Conservation (phyloP, 2,797 vertebrate species). For the Odontamblyopus rebecca region DNA sequence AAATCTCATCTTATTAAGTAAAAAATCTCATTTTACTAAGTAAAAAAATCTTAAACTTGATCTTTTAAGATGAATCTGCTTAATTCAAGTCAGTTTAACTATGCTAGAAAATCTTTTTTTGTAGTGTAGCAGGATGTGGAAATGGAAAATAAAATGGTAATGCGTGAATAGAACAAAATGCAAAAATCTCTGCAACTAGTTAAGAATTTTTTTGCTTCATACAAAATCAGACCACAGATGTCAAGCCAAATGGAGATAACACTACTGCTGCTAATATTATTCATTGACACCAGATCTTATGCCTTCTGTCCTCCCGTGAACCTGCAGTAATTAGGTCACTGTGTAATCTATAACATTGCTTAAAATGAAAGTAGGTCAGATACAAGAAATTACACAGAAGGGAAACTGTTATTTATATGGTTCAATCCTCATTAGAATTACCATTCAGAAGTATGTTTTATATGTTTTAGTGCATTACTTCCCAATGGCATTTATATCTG, state of each 20-base stretch:
- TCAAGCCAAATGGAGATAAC: background rate
- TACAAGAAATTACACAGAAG: background rate
- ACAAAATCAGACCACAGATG: background rate
- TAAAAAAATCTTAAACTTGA: too few species aligned
- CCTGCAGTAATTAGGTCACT: background rate
- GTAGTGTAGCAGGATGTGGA: background rate
- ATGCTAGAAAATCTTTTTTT: too few species aligned
- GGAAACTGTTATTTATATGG: background rate
- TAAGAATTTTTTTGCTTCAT: too few species aligned
- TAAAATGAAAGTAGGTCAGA: too few species aligned
- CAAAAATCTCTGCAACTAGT: too few species aligned
- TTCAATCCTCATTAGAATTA: background rate
- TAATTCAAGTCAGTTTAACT: too few species aligned
- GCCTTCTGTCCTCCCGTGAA: background rate
- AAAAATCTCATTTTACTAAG: too few species aligned
- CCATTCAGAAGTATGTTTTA: background rate
- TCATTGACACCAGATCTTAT: background rate
- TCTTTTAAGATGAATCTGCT: too few species aligned
- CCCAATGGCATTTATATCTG: background rate
- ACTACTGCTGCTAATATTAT: slow-evolving; percentile 1
- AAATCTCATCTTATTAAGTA: too few species aligned
- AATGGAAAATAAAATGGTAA: background rate
- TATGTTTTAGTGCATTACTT: background rate
- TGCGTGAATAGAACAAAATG: too few species aligned
- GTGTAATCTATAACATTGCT: too few species aligned